Evolutionary conservation across 2,888 invertebrate genomes (phyloP), one percentile per base, ranked within the genome.

Genomic region (Lagria hirta): DNA sequence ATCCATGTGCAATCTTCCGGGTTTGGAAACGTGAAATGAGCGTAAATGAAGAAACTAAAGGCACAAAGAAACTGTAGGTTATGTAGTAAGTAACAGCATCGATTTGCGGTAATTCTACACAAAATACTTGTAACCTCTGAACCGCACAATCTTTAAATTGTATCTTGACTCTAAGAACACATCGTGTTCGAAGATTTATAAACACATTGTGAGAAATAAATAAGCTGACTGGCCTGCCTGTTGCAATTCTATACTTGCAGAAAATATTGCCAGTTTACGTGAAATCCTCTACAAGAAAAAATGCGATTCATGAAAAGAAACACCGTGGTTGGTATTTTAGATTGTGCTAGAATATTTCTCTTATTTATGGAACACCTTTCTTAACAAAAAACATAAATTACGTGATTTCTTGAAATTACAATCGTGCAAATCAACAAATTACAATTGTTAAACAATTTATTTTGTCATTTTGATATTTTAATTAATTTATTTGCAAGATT

Each of bases 121-220:
- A 54, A 54, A 55, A 55, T 55, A 52, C 41, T 52, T 41, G 49
- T 49, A 46, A 55, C 53, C 55, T 54, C 43, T 55, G 51, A 52
- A 55, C 55, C 38, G 10, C 28, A 36, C 51, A 53, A 54, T 55
- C 53, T 48, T 46, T 50, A 50, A 53, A 54, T 52, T 54, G 52
- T 55, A 55, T 54, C 53, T 55, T 33, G 52, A 54, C 48, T 44
- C 43, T 49, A 37, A 43, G 43, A 48, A 47, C 53, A 55, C 52
- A 52, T 55, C 53, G 53, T 55, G 53, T 50, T 41, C 41, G 16
- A 27, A 40, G 53, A 55, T 54, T 53, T 52, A 55, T 52, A 52
- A 54, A 52, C 43, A 45, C 45, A 48, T 48, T 48, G 48, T 49
- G 51, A 50, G 53, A 48, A 53, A 53, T 53, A 53, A 49, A 48